Evolutionary conservation across 2,113 vertebrate genomes (phyloP).

Genomic region (Benitochromis conjunctus): DNA sequence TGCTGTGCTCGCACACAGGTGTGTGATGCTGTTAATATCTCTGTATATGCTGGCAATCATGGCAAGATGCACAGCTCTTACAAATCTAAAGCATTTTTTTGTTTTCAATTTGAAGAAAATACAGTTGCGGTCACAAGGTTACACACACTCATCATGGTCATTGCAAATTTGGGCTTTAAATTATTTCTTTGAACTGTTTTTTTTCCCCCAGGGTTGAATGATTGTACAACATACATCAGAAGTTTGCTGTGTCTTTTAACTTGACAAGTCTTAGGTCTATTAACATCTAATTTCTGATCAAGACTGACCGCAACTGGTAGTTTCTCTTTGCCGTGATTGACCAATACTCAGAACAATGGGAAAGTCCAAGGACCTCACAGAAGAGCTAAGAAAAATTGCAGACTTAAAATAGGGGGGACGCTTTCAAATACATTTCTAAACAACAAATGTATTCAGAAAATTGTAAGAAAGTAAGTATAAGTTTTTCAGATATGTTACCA

Average conservation of each 20-base stretch:
- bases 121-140: background rate
- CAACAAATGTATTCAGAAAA: too few relatives aligned
- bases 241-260: background rate
- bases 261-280: background rate
- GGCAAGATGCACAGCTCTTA: background rate
- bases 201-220: rapidly evolving
- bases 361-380: background rate
- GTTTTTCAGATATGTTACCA: too few relatives aligned
- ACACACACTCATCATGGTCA: background rate
- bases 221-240: background rate
- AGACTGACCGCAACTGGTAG: background rate
- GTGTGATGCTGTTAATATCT: constrained; percentile 51
- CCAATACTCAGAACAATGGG: background rate
- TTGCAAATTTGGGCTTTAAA: background rate
- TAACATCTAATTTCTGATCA: background rate
- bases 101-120: background rate
- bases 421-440: too few relatives aligned
- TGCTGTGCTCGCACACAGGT: constrained; percentile 96
- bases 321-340: background rate
- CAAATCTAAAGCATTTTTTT: background rate
- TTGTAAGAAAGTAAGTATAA: too few relatives aligned
- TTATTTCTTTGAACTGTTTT: background rate
- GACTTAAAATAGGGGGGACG: too few relatives aligned
- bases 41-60: background rate
- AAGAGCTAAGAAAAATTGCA: background rate